Percentiles rank a stretch among this genome's conserved stretches.
phyloP scores from a whole-genome alignment of 2,888 invertebrate genomes.

The Timema cristinae region DNA sequence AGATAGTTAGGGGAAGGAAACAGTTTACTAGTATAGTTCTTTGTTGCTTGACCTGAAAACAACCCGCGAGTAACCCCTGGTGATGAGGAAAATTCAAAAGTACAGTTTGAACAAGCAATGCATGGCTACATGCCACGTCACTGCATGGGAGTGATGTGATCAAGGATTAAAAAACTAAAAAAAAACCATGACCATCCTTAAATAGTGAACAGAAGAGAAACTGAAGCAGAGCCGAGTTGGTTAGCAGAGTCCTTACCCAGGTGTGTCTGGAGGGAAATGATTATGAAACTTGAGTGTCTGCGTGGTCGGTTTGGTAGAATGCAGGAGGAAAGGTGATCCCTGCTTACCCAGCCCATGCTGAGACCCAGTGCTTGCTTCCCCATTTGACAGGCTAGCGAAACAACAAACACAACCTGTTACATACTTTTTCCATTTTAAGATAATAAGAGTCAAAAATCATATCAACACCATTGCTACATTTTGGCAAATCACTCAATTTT shows the following conservation, averaged over 20 bases:
- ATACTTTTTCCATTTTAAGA: too few species aligned
- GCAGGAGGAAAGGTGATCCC: constrained; percentile 61
- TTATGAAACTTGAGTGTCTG: constrained; percentile 90
- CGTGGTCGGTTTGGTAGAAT: constrained; percentile 59
- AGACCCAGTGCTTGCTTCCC: constrained; percentile 50
- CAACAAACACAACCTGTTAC: too few species aligned
- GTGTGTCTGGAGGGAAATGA: constrained; percentile 85
- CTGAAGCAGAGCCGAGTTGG: constrained; percentile 15
- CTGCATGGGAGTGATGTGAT: neutral
- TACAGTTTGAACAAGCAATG: too few species aligned
- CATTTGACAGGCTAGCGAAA: constrained; percentile 39
- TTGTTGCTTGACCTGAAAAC: too few species aligned
- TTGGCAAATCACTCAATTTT: too few species aligned
- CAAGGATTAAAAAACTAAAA: neutral
- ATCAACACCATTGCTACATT: too few species aligned
- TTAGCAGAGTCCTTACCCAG: constrained; percentile 56
- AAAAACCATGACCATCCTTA: too few species aligned
- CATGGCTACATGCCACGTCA: neutral
- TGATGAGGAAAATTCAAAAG: too few species aligned
- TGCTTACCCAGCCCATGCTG: constrained; percentile 39
- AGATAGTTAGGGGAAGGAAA: too few species aligned
- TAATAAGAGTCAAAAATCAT: too few species aligned
- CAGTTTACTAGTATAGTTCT: too few species aligned
- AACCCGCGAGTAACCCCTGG: too few species aligned
- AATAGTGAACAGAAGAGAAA: constrained; percentile 5